Percentiles rank a stretch among this genome's conserved stretches.
Evolutionary conservation across 2,888 invertebrate species (phyloP).

Genomic region (Ernsta delagoae): DNA sequence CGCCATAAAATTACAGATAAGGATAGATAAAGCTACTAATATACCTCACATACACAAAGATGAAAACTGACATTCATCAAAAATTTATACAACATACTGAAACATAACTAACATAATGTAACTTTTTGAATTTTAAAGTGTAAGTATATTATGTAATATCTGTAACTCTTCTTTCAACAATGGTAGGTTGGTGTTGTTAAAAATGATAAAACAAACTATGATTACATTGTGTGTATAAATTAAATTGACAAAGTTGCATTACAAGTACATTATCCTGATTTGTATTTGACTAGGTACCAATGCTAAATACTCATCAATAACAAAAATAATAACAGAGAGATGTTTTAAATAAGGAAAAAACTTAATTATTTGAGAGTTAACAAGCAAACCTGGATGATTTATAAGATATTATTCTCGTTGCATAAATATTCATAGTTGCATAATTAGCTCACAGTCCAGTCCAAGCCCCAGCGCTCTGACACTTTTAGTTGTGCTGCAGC

Average conservation of each 20-base stretch:
- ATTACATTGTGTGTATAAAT: no score
- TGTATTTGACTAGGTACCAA: no score
- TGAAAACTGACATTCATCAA: neutral
- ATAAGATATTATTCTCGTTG: conserved; percentile 66
- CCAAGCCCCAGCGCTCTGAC: conserved; percentile 89
- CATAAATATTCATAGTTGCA: conserved; percentile 46
- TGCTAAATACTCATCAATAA: no score
- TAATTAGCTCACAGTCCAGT: conserved; percentile 82
- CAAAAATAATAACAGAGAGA: no score
- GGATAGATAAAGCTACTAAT: neutral
- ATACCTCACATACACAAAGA: neutral
- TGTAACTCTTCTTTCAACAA: neutral
- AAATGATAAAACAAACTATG: no score
- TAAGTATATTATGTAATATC: neutral
- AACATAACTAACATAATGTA: neutral
- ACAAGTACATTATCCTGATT: no score
- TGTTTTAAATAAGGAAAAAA: no score
- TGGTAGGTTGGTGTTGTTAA: neutral
- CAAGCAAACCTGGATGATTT: conserved; percentile 3
- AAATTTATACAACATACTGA: neutral
- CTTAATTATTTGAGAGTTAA: no score
- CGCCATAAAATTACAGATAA: neutral
- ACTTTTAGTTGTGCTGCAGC: conserved; percentile 95
- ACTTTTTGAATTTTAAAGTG: neutral
- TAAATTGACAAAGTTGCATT: no score